Evolutionary conservation across 2,113 vertebrate genomes (phyloP).

Genomic region (Cettia cetti): DNA sequence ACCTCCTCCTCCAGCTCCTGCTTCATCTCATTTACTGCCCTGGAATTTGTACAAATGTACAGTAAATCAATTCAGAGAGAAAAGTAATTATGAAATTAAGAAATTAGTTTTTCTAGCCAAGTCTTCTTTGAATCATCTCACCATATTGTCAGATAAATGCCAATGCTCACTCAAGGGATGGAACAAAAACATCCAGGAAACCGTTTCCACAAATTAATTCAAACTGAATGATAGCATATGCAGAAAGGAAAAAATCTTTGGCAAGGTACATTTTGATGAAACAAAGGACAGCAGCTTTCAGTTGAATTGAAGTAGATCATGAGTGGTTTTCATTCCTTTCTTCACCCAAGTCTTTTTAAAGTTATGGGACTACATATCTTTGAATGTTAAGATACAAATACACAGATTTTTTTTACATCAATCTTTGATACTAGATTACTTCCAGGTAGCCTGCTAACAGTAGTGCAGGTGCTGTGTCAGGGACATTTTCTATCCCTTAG

Average conservation of each 20-base stretch:
- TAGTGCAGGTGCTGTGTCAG: not conserved
- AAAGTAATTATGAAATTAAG: not conserved
- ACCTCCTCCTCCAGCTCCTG: not conserved
- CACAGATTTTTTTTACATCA: not conserved
- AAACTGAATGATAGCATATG: not conserved
- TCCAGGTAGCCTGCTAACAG: not conserved
- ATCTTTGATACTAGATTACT: not conserved
- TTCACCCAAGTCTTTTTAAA: not conserved
- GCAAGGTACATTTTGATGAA: not conserved
- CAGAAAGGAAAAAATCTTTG: not conserved
- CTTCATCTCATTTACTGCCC: not conserved
- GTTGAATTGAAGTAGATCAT: not conserved
- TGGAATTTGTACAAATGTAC: not conserved
- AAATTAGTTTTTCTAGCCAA: not conserved
- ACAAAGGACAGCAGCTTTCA: not conserved
- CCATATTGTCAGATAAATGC: not conserved
- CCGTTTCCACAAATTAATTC: not conserved
- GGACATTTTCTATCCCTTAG: not conserved
- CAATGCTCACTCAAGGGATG: not conserved
- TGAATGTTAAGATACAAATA: not conserved
- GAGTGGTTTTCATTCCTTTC: not conserved
- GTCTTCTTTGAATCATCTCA: conserved; percentile 13
- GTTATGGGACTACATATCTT: not conserved
- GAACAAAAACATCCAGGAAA: conserved; percentile 11
- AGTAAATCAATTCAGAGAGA: not conserved